phyloP scores from a whole-genome alignment of 2,888 invertebrate genomes.

The Andrena camellia region DNA sequence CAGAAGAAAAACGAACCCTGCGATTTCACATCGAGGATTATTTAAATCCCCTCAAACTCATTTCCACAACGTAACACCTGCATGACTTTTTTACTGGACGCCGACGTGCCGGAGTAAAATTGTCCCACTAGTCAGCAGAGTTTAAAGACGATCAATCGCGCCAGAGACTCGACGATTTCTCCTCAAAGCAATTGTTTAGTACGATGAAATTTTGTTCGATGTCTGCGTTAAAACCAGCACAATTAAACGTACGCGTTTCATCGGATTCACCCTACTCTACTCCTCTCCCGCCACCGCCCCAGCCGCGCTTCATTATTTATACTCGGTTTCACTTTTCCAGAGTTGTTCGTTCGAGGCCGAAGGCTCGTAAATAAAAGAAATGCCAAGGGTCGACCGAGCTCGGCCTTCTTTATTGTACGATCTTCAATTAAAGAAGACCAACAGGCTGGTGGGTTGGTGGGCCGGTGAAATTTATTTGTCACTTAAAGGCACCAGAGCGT shows the following conservation, averaged over 20 bases:
- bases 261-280: constrained; percentile 14
- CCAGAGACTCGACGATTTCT: background rate
- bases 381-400: constrained; percentile 37
- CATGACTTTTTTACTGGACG: too few species aligned
- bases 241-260: constrained; percentile 24
- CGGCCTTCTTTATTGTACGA: constrained; percentile 59
- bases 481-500: constrained; percentile 56
- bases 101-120: too few species aligned
- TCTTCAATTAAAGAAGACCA: constrained; percentile 62
- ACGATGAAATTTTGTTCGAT: too few species aligned
- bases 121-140: too few species aligned
- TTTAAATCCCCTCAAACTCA: too few species aligned
- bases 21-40: background rate
- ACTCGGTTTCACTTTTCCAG: constrained; percentile 45
- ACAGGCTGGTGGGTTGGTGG: constrained; percentile 18
- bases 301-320: constrained; percentile 43
- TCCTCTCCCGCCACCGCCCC: background rate
- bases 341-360: background rate
- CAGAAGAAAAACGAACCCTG: background rate
- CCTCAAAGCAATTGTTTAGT: too few species aligned
- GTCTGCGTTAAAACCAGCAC: too few species aligned
- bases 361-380: constrained; percentile 58
- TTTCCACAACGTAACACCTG: too few species aligned
- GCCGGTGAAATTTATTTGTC: constrained; percentile 68
- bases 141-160: too few species aligned